Conservation (phyloP, 2,888 invertebrate genomes). For the Patella pellucida region DNA sequence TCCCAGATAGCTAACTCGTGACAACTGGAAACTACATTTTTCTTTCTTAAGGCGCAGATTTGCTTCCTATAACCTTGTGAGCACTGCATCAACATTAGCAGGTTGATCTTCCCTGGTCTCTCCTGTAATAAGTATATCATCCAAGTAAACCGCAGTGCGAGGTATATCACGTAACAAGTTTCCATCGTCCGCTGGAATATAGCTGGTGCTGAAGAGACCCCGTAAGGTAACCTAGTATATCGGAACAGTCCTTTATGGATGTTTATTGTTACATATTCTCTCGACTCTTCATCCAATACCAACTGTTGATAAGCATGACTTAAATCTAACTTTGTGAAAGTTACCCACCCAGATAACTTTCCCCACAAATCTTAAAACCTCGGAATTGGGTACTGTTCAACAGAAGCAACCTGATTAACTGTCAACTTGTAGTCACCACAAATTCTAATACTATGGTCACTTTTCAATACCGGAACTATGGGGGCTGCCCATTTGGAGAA, state of each 20-base stretch:
- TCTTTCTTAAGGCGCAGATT: conserved; percentile 13
- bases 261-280: conserved; percentile 9
- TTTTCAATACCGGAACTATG: conserved; percentile 1
- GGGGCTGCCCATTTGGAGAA: not conserved
- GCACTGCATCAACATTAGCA: not conserved
- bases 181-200: conserved; percentile 24
- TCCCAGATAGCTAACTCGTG: conserved; percentile 21
- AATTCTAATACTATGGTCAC: not conserved
- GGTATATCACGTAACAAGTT: conserved; percentile 16
- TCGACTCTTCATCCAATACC: conserved; percentile 17
- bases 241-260: conserved; percentile 19
- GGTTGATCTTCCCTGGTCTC: conserved; percentile 9
- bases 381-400: conserved; percentile 1
- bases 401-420: not conserved
- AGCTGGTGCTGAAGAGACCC: conserved; percentile 22
- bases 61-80: not conserved
- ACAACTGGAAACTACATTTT: conserved; percentile 18
- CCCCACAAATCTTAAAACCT: conserved; percentile 10
- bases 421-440: conserved; percentile 3
- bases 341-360: conserved; percentile 10
- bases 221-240: conserved; percentile 20
- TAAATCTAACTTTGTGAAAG: conserved; percentile 18
- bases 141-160: conserved; percentile 12
- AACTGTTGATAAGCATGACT: conserved; percentile 18
- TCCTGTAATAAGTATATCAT: conserved; percentile 9